These are phyloP conservation scores for Drosophila ficusphila DNA, from an alignment of 1,140 invertebrate species.

Conservation along the genomic window DNA sequence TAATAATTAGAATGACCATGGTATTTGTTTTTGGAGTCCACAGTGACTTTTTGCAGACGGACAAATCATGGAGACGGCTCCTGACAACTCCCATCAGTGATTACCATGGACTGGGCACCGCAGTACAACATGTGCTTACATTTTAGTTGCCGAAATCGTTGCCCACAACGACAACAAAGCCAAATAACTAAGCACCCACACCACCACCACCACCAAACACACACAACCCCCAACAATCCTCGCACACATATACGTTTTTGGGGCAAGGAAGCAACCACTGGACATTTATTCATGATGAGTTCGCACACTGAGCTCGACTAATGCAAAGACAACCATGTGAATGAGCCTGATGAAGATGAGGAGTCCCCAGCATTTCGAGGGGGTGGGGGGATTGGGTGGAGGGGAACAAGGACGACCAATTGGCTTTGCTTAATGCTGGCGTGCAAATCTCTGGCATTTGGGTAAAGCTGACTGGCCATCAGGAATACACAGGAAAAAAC, in stretches of 20 bases:
- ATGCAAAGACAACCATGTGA: slow-evolving; percentile 61
- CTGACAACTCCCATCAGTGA: slow-evolving; percentile 10
- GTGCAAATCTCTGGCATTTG: slow-evolving; percentile 77
- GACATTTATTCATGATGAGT: slow-evolving; percentile 74
- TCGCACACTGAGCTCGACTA: slow-evolving; percentile 52
- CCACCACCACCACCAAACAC: slow-evolving; percentile 3
- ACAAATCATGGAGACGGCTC: slow-evolving; percentile 8
- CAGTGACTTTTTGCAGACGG: neutral
- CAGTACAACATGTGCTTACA: slow-evolving; percentile 60
- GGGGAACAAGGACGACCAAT: slow-evolving; percentile 55
- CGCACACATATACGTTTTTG: slow-evolving; percentile 1
- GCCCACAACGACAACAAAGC: slow-evolving; percentile 49
- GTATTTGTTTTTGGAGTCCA: neutral
- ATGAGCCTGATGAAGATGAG: slow-evolving; percentile 46
- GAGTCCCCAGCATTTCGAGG: slow-evolving; percentile 24
- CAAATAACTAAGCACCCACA: slow-evolving; percentile 52
- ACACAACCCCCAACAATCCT: slow-evolving; percentile 4
- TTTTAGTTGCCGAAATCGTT: slow-evolving; percentile 61
- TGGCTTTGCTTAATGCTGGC: slow-evolving; percentile 76
- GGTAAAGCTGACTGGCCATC: slow-evolving; percentile 25
- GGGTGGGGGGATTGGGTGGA: neutral
- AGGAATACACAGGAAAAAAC: slow-evolving; percentile 4
- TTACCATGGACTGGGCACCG: slow-evolving; percentile 19
- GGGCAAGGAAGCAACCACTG: slow-evolving; percentile 44
- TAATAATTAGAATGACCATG: too few relatives aligned